Base-by-base conservation (phyloP, 2,888 invertebrate genomes). In the Crocallis elinguaria region DNA sequence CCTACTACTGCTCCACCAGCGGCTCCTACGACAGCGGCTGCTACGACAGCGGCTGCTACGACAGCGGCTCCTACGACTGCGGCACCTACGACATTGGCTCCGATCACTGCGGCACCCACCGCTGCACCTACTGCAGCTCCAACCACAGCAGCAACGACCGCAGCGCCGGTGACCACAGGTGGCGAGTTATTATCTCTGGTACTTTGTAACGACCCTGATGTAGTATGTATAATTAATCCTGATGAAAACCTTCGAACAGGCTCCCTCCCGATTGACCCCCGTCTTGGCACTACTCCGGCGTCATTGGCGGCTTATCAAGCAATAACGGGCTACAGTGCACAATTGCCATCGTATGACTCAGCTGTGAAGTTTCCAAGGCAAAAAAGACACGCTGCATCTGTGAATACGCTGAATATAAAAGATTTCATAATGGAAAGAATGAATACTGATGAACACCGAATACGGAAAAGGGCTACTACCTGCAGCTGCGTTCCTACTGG, bases 221-320 rank as follows among this genome's bases (percentile, higher is more conserved):
- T 79, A 60, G 81, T 90, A 64, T 91, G 91, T 83, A 66, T 88
- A 67, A 77, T 79, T 88, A 90, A 91, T 75, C 88, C 84, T 61
- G 75, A 86, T 79, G 85, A 86, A 71, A 75, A 76, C 73, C 75
- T 75, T 71, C 52, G 52, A 29, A 66, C 86, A 86, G 90, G 88
- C 64, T 75, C 84, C 56, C 77, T 85, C 60, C 76, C 76, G 76
- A 92, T 92, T 62, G 92, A 92, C 66, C 92, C 92, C 41, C 81
- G 92, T 49, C 77, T 88, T 52, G 90, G 88, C 58, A 87, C 89
- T n/a, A 86, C 89, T 5, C 82, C 84, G 14, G 69, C 79, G 16
- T 58, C 84, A 6, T 79, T 80, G 5, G 81, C 79, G 13, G 80
- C 83, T 16, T 65, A 80, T 51, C 81, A 79, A 63, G 66, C 79